Conservation (phyloP, 2,797 vertebrate species). For the Myotis findleyi region DNA sequence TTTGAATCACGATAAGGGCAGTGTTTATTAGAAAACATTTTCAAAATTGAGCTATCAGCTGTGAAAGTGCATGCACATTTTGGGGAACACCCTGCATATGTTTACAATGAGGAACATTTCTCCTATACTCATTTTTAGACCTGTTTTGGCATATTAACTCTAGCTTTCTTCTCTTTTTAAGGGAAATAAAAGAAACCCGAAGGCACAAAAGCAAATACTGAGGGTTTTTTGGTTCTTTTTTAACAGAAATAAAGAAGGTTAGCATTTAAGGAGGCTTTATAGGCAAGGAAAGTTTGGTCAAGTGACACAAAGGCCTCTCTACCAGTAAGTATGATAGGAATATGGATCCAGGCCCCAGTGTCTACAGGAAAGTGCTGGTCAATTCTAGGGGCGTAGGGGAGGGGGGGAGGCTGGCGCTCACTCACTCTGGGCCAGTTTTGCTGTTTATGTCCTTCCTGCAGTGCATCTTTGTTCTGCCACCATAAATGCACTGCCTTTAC, state of each 20-base stretch:
- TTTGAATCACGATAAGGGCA: too few species aligned
- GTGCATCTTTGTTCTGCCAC: not conserved
- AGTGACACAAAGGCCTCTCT: not conserved
- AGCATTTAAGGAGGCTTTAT: not conserved
- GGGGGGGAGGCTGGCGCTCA: not conserved
- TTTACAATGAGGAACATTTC: not conserved
- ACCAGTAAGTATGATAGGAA: rapidly evolving
- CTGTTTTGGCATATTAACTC: not conserved
- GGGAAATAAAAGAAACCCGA: not conserved
- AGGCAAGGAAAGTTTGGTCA: not conserved
- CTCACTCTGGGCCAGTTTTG: not conserved
- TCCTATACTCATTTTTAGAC: not conserved
- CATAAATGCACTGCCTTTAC: not conserved
- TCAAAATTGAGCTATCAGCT: too few species aligned
- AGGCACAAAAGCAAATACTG: not conserved
- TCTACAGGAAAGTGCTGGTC: not conserved
- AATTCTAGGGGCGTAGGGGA: not conserved
- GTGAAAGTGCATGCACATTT: too few species aligned
- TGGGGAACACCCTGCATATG: not conserved
- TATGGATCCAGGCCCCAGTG: not conserved
- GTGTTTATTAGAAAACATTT: too few species aligned
- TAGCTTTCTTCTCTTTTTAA: slow-evolving; percentile 31
- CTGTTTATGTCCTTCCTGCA: not conserved
- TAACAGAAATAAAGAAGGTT: not conserved
- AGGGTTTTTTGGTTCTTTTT: not conserved